Evolutionary conservation across 1,140 invertebrate species (phyloP), one percentile per base, ranked within the genome.

Genomic region (Drosophila sp.): DNA sequence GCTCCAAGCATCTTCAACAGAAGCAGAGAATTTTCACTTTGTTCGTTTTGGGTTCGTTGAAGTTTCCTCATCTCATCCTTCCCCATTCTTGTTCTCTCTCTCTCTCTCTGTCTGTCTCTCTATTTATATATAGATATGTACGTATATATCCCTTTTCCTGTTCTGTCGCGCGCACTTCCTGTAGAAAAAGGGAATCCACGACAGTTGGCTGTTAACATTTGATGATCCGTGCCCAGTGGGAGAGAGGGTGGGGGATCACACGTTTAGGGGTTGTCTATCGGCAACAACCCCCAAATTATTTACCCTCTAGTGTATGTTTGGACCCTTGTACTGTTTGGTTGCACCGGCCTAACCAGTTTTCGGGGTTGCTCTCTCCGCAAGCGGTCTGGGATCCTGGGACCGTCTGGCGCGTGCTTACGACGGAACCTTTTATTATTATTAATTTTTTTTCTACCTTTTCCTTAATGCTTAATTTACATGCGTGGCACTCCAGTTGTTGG

Each of bases 381-480:
- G 25, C 46, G 27, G 50, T 43, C 45, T 61, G 56, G 56, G 57
- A 69, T 69, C 71, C 64, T 69, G 69, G 40, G 18, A 54, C 58
- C 74, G 74, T 81, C 79, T 82, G 79, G 80, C 80, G 79, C 79
- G 80, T 81, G 79, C 79, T 81, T 71, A 51, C 51, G 43, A 56
- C 36, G 8, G 51, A 40, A 38, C 63, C 56, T 73, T 48, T 50
- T 64, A 50, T 50, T 21, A 21, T 21, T 21, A 21, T 21, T 21
- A 21, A 2, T 25, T 9, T 16, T 18, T n/a, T 21, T 9, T 45
- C 11, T 11, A n/a, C 11, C 6, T 40, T 13, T 54, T 41, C 36
- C 34, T 36, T 41, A 45, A 67, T 70, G 46, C 62, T 58, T 58
- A 46, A 76, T 80, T 80, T 71, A 45, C 59, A 72, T 72, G 66